Percentiles rank a stretch among this genome's conserved stretches.
Conservation (phyloP, 2,888 invertebrate genomes). For the Lottia scabra region DNA sequence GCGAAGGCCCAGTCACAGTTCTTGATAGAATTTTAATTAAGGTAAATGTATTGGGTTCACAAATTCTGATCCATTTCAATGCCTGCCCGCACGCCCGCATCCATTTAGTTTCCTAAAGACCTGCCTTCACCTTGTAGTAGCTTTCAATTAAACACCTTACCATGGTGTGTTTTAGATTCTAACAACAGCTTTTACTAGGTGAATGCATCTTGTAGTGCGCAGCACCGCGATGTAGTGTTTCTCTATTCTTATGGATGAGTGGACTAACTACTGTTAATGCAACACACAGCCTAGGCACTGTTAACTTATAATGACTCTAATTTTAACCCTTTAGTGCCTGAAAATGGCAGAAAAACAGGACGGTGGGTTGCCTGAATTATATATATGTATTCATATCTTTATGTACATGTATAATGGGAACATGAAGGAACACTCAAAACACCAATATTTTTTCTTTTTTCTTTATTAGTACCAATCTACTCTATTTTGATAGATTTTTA, state of each 20-base stretch:
- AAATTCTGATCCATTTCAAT: neutral
- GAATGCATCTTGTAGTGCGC: constrained; percentile 3
- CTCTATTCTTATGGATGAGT: constrained; percentile 7
- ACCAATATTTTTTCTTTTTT: neutral
- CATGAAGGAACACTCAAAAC: constrained; percentile 22
- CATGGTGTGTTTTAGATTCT: neutral
- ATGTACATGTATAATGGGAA: constrained; percentile 21
- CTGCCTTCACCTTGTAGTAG: neutral
- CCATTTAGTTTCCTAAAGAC: neutral
- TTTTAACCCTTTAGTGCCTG: neutral
- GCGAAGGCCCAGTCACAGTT: constrained; percentile 7
- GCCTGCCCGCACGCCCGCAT: neutral
- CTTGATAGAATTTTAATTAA: neutral
- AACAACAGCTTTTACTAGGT: constrained; percentile 4
- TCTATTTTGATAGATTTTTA: neutral
- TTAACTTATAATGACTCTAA: constrained; percentile 10
- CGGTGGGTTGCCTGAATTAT: constrained; percentile 42
- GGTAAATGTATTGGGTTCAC: constrained; percentile 4
- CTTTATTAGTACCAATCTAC: neutral
- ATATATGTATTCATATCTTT: constrained; percentile 9
- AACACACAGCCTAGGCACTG: constrained; percentile 19
- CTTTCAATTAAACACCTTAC: neutral
- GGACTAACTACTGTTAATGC: constrained; percentile 13
- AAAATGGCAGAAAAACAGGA: constrained; percentile 15
- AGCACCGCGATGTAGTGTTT: constrained; percentile 2